Percentiles rank a stretch among this genome's conserved stretches.
Evolutionary conservation across 1,140 invertebrate species (phyloP).

Genomic region (Nilaparvata lugens): DNA sequence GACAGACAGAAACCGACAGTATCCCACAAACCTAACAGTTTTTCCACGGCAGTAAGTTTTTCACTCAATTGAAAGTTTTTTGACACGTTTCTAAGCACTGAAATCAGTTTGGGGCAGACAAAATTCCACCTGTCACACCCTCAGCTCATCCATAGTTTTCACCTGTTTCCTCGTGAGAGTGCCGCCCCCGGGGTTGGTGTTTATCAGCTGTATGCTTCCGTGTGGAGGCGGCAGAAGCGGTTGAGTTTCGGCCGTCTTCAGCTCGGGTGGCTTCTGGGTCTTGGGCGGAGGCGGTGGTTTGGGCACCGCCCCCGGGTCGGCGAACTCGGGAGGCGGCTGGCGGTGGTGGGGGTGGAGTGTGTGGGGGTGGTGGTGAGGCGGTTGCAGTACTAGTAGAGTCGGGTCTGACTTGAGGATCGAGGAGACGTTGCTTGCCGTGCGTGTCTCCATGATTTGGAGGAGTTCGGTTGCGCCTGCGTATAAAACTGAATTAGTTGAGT

Average conservation of each 20-base stretch:
- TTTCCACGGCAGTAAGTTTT: no score
- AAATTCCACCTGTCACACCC: conserved; percentile 26
- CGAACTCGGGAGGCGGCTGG: conserved; percentile 6
- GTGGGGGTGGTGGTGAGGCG: neutral
- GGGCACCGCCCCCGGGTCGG: conserved; percentile 17
- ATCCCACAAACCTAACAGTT: no score
- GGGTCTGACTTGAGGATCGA: conserved; percentile 20
- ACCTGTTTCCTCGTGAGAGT: conserved; percentile 8
- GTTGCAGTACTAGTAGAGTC: neutral
- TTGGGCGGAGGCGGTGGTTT: conserved; percentile 22
- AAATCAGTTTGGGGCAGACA: conserved; percentile 15
- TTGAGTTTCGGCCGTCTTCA: conserved; percentile 19
- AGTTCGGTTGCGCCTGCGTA: conserved; percentile 22
- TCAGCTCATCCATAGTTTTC: conserved; percentile 21
- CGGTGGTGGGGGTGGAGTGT: neutral
- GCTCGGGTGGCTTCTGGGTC: conserved; percentile 2
- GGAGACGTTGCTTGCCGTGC: conserved; percentile 5
- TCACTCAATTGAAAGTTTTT: no score
- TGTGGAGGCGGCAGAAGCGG: conserved; percentile 22
- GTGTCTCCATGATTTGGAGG: conserved; percentile 24
- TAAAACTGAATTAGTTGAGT: no score
- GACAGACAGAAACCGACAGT: no score
- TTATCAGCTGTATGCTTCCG: conserved; percentile 10
- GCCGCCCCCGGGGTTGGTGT: conserved; percentile 7
- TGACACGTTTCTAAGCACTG: no score